phyloP scores from a whole-genome alignment of 1,140 invertebrate genomes.

The Calliopsis andreniformis region DNA sequence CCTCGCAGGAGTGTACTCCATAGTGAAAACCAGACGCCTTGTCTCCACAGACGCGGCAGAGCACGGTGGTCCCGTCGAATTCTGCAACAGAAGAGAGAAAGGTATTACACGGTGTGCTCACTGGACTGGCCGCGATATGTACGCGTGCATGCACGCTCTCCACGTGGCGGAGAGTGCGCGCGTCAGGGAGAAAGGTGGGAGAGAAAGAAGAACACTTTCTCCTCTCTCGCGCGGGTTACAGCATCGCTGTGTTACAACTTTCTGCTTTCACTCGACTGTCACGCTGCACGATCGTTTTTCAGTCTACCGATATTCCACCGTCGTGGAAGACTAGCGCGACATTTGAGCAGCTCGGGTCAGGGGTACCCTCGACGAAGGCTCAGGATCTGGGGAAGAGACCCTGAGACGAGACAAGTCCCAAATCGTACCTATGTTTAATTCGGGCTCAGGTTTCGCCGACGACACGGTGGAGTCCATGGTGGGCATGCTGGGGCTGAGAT shows the following conservation, averaged over 20 bases:
- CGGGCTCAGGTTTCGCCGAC: conserved; percentile 82
- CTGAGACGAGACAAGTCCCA: neutral
- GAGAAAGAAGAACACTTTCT: conserved; percentile 80
- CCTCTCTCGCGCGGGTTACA: conserved; percentile 78
- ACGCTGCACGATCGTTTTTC: conserved; percentile 52
- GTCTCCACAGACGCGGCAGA: conserved; percentile 99
- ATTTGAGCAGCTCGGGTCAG: too few relatives aligned
- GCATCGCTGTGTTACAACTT: conserved; percentile 80
- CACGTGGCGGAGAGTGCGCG: conserved; percentile 54
- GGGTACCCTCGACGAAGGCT: too few relatives aligned
- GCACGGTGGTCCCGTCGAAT: conserved; percentile 98
- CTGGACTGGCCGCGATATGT: neutral
- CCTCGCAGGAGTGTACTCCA: conserved; percentile 99
- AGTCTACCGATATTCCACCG: neutral
- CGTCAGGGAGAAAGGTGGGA: conserved; percentile 62
- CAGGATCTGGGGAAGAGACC: neutral
- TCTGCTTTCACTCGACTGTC: conserved; percentile 80
- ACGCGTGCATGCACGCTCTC: conserved; percentile 11
- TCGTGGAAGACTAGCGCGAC: too few relatives aligned
- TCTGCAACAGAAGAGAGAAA: conserved; percentile 87
- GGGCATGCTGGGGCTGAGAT: conserved; percentile 75
- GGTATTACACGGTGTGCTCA: conserved; percentile 16
- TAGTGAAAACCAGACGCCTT: conserved; percentile 99
- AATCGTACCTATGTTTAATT: conserved; percentile 83
- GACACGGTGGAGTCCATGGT: conserved; percentile 84